These are phyloP conservation scores for Leptinotarsa defecta DNA, from an alignment of 1,140 invertebrate species.

Conservation along the genomic window DNA sequence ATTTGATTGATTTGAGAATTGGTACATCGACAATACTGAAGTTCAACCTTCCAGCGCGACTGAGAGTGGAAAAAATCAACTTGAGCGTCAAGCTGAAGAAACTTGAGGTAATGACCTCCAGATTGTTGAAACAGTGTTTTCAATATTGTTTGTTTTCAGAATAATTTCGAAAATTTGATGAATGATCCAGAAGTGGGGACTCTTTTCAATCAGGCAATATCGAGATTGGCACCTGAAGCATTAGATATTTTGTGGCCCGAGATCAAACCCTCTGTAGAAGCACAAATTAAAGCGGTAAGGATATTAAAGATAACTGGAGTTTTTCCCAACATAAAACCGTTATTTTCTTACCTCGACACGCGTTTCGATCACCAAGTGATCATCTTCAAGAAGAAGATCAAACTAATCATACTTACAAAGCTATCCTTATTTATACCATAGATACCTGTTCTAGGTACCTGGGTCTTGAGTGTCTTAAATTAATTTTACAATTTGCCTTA, in stretches of 20 bases:
- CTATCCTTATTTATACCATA: too few species aligned
- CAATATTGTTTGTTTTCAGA: constrained; percentile 42
- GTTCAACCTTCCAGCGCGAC: constrained; percentile 38
- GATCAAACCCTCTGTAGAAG: constrained; percentile 48
- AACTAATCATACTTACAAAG: too few species aligned
- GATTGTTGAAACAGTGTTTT: background rate
- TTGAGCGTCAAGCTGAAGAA: constrained; percentile 43
- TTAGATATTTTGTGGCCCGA: constrained; percentile 55
- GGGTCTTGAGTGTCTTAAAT: too few species aligned
- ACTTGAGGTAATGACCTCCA: constrained; percentile 37
- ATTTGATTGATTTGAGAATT: constrained; percentile 41
- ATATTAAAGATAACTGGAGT: too few species aligned
- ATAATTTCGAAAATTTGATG: constrained; percentile 52
- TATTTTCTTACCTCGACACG: too few species aligned
- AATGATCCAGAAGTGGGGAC: constrained; percentile 48
- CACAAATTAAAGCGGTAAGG: constrained; percentile 50
- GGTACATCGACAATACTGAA: constrained; percentile 44
- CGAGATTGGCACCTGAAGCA: constrained; percentile 51
- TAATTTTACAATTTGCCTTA: too few species aligned
- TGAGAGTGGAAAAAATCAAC: constrained; percentile 38
- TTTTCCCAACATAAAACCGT: too few species aligned
- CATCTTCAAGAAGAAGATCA: too few species aligned
- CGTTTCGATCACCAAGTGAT: too few species aligned
- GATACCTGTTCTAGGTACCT: too few species aligned
- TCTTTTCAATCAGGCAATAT: constrained; percentile 53